Conservation (phyloP, 2,888 invertebrate species). For the Rhagonycha fulva region DNA sequence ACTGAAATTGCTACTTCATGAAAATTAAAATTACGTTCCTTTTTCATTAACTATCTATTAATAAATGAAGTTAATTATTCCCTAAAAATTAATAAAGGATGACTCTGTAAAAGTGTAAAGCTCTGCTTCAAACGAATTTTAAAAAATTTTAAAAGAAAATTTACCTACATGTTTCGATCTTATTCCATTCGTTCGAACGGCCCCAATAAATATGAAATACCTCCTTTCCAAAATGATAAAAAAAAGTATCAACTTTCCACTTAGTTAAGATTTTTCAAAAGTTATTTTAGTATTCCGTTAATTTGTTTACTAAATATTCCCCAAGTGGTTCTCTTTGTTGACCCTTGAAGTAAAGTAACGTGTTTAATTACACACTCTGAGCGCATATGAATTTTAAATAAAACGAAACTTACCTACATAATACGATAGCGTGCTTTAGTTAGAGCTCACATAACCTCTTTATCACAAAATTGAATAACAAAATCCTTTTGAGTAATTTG, state of each 20-base stretch:
- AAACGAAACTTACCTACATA: not conserved
- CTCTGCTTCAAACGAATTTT: not conserved
- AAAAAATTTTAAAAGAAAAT: too few relatives aligned
- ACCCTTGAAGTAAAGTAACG: not conserved
- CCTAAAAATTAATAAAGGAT: not conserved
- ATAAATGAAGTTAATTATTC: not conserved
- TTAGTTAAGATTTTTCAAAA: not conserved
- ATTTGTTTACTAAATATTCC: not conserved
- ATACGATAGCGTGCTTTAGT: not conserved
- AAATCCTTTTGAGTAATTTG: not conserved
- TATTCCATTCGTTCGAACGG: too few relatives aligned
- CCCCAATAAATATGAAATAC: too few relatives aligned
- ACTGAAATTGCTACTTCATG: conserved; percentile 3
- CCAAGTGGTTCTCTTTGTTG: not conserved
- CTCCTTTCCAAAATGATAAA: too few relatives aligned
- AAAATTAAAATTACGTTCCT: not conserved
- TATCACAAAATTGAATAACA: not conserved
- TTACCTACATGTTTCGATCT: too few relatives aligned
- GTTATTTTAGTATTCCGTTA: not conserved
- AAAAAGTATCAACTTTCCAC: not conserved
- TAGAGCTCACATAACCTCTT: not conserved
- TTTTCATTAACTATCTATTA: not conserved
- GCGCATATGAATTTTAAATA: not conserved
- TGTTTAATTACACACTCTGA: not conserved
- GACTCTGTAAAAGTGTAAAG: not conserved